Evolutionary conservation across 2,797 vertebrate genomes (phyloP).

Genomic region (Crenichthys baileyi): DNA sequence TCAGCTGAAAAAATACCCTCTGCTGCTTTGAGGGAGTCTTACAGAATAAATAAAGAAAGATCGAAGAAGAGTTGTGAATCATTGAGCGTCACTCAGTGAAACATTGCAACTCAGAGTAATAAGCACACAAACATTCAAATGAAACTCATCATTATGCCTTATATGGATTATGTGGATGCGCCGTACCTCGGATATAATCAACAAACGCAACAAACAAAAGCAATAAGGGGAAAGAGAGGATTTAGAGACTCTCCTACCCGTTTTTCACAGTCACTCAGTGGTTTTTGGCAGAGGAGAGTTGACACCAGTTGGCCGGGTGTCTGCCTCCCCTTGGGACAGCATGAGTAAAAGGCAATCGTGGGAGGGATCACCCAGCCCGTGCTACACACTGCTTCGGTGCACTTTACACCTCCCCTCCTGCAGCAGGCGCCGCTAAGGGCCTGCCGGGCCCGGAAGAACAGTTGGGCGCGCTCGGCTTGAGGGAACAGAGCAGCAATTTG

Average conservation of each 20-base stretch:
- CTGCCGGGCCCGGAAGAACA: conserved; percentile 58
- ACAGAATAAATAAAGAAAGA: background rate
- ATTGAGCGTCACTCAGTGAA: background rate
- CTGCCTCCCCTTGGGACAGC: conserved; percentile 68
- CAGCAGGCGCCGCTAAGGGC: conserved; percentile 50
- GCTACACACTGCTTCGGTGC: conserved; percentile 64
- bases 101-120: background rate
- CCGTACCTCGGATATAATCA: conserved; percentile 13
- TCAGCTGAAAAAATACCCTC: background rate
- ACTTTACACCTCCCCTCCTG: conserved; percentile 72
- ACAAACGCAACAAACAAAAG: conserved; percentile 27
- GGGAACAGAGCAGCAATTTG: conserved; percentile 20
- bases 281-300: conserved; percentile 50
- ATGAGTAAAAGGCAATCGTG: conserved; percentile 67
- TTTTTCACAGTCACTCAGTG: conserved; percentile 59
- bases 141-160: background rate
- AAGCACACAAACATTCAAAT: conserved; percentile 4
- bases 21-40: conserved; percentile 9
- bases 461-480: conserved; percentile 55
- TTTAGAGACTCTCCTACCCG: conserved; percentile 28
- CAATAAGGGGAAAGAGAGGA: conserved; percentile 24
- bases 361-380: conserved; percentile 66
- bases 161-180: conserved; percentile 3
- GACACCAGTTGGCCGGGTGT: conserved; percentile 73
- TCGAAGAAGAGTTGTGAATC: background rate